Conservation (phyloP, 1,140 invertebrate genomes). For the Portunus trituberculatus region DNA sequence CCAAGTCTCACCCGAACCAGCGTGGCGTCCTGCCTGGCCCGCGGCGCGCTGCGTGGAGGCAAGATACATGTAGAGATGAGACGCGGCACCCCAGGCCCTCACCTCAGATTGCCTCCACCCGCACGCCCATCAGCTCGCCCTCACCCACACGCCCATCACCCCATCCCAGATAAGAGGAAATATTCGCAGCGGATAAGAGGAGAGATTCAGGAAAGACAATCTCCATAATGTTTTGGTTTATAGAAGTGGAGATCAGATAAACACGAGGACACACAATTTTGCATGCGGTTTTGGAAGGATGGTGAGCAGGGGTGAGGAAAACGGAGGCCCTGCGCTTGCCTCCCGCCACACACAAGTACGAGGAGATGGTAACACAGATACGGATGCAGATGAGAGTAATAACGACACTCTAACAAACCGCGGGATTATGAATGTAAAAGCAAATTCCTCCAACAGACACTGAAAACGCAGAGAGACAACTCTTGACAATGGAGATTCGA, state of each 20-base stretch:
- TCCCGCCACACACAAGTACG: neutral
- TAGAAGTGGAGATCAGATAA: neutral
- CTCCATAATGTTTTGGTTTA: neutral
- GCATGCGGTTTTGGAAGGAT: neutral
- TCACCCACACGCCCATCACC: too few relatives aligned
- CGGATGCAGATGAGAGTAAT: neutral
- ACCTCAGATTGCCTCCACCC: neutral
- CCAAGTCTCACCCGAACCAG: neutral
- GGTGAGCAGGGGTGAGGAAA: neutral
- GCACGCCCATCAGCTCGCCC: too few relatives aligned
- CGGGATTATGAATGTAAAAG: neutral
- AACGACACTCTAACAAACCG: neutral
- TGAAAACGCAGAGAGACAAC: too few relatives aligned
- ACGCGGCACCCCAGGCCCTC: too few relatives aligned
- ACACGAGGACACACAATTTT: neutral
- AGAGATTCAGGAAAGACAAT: neutral
- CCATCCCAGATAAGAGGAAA: neutral
- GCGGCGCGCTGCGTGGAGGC: too few relatives aligned
- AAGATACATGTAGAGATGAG: too few relatives aligned
- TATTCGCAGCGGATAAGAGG: neutral
- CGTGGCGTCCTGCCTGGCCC: too few relatives aligned
- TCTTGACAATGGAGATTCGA: too few relatives aligned
- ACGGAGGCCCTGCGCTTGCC: neutral
- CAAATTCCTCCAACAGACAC: neutral
- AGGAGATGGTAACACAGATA: neutral